Conservation (phyloP, 2,113 vertebrate genomes). For the Isurus oxyrinchus region DNA sequence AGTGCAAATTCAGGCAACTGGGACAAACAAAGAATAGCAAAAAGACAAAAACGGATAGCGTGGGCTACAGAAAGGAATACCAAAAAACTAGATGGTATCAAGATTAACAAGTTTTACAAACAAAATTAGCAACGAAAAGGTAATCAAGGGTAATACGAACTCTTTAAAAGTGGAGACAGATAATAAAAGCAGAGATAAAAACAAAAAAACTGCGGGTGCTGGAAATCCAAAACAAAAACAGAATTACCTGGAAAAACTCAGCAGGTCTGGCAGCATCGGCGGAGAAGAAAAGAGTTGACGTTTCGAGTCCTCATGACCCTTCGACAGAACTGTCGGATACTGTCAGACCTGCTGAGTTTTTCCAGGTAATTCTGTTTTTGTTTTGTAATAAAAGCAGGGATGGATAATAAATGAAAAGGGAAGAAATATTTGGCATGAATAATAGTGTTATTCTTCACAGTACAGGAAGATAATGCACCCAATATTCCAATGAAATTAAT, state of each 20-base stretch:
- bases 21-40: background rate
- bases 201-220: too few relatives aligned
- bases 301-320: too few relatives aligned
- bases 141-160: background rate
- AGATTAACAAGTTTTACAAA: too few relatives aligned
- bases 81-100: too few relatives aligned
- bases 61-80: background rate
- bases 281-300: too few relatives aligned
- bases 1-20: background rate
- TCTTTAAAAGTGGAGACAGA: background rate
- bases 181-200: background rate
- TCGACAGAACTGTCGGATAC: too few relatives aligned
- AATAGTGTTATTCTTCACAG: background rate
- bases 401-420: background rate
- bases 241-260: too few relatives aligned
- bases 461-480: background rate
- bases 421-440: background rate
- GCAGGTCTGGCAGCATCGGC: too few relatives aligned
- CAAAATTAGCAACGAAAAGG: too few relatives aligned
- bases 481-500: background rate
- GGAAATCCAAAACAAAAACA: too few relatives aligned
- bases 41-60: background rate
- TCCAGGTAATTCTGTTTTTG: too few relatives aligned
- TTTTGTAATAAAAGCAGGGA: background rate
- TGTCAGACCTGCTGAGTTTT: too few relatives aligned